Evolutionary conservation across 2,113 vertebrate genomes (phyloP).

Genomic region (Brachionichthys hirsutus): DNA sequence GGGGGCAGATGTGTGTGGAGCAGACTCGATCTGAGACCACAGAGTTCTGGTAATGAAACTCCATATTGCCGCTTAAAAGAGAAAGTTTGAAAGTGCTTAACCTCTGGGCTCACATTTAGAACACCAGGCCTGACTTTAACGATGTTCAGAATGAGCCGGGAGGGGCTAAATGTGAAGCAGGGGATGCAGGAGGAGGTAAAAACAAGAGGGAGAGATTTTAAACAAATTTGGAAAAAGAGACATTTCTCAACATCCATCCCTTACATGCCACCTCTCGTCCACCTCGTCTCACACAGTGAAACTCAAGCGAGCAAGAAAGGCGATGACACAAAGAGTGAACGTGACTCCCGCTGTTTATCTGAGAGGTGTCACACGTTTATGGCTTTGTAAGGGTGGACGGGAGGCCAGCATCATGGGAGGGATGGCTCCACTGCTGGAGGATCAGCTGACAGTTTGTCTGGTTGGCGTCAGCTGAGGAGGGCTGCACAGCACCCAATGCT

Average conservation of each 20-base stretch:
- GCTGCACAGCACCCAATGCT: background rate
- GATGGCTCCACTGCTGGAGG: slow-evolving; percentile 22
- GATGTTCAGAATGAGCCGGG: slow-evolving; percentile 22
- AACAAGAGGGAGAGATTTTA: too few relatives aligned
- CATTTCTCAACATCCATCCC: background rate
- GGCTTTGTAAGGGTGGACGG: slow-evolving; percentile 10
- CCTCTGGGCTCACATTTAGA: slow-evolving; percentile 44
- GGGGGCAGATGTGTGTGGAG: background rate
- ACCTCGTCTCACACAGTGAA: background rate
- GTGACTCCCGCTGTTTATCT: slow-evolving; percentile 37
- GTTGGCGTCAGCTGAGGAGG: slow-evolving; percentile 14
- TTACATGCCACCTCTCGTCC: slow-evolving; percentile 2
- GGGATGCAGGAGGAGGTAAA: background rate
- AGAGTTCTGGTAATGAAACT: slow-evolving; percentile 27
- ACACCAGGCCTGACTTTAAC: slow-evolving; percentile 52
- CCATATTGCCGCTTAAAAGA: slow-evolving; percentile 35
- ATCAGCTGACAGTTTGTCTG: slow-evolving; percentile 46
- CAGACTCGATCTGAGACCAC: background rate
- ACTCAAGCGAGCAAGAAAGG: background rate
- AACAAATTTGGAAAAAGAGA: background rate
- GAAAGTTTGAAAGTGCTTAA: slow-evolving; percentile 60
- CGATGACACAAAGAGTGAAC: slow-evolving; percentile 16
- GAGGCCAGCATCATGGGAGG: background rate
- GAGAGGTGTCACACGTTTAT: slow-evolving; percentile 52
- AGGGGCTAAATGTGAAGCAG: background rate